Evolutionary conservation across 2,797 vertebrate genomes (phyloP), one percentile per base, ranked within the genome.

Genomic region (Propithecus perrieri): DNA sequence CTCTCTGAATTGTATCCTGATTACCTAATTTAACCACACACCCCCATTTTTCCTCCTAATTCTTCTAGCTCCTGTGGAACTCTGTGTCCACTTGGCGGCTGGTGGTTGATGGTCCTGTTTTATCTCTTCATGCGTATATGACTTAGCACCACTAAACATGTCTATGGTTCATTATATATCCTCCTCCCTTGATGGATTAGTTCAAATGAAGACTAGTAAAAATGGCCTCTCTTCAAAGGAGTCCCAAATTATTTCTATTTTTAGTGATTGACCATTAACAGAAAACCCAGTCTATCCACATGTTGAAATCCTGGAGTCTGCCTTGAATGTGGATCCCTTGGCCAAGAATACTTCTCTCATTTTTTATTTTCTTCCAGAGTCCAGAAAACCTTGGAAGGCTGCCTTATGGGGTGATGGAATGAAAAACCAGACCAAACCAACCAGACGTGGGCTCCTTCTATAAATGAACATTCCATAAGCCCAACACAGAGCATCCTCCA

Each of bases 361-460:
- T 96, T 96, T 96, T 93, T 63, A 28, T 95, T 97, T 96, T 93
- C 92, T 93, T 97, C 50, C 88, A 72, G 41, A 76, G 22, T 93
- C 57, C 61, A 85, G 85, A 84, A 97, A 89, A 95, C 74, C 18
- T 80, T 97, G 94, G 90, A 97, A 94, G 57, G 4, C 33, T 94
- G 96, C 94, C 95, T 90, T 92, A 74, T 59, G 55, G 93, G n/a
- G 78, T 84, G 65, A 84, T 55, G 85, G 96, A 93, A 85, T 97
- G 89, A 97, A 96, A 93, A 93, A 38, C 11, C 78, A 95, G 78
- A 94, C 50, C 84, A 95, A 95, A 88, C 33, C 78, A 93, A 76
- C 43, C 48, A 96, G 89, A 86, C 75, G 20, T 18, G 63, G 83
- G 65, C 35, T 96, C 63, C 57, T 89, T 93, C 65, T 78, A 33